Evolutionary conservation across 2,113 vertebrate genomes (phyloP).

Genomic region (Edolisoma coerulescens): DNA sequence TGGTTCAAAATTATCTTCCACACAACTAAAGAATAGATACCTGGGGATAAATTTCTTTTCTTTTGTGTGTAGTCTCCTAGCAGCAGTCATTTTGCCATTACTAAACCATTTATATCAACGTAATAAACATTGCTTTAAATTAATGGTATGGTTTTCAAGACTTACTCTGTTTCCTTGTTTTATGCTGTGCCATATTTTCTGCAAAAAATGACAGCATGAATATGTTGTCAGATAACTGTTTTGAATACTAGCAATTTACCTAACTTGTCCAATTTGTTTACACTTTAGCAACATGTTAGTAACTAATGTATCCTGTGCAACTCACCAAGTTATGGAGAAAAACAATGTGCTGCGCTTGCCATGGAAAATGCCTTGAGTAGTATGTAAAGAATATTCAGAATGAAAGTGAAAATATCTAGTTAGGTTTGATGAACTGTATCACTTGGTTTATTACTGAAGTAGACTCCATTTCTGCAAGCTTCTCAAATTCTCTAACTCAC

Average conservation of each 20-base stretch:
- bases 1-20: background rate
- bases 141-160: background rate
- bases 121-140: background rate
- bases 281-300: background rate
- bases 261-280: background rate
- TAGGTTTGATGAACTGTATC: background rate
- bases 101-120: background rate
- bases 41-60: background rate
- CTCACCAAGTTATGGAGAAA: background rate
- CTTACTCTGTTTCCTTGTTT: background rate
- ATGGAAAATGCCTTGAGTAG: background rate
- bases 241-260: background rate
- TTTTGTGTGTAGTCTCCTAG: background rate
- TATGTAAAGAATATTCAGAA: background rate
- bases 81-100: background rate
- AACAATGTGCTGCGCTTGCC: rapidly evolving
- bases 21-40: background rate
- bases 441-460: background rate
- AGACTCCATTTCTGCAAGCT: background rate
- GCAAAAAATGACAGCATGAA: background rate
- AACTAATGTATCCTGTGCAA: background rate
- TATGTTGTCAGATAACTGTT: background rate
- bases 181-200: background rate
- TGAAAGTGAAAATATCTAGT: background rate
- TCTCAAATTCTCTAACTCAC: background rate